Evolutionary conservation across 2,113 vertebrate genomes (phyloP), one percentile per base, ranked within the genome.

Genomic region (Dissostichus mawsoni): DNA sequence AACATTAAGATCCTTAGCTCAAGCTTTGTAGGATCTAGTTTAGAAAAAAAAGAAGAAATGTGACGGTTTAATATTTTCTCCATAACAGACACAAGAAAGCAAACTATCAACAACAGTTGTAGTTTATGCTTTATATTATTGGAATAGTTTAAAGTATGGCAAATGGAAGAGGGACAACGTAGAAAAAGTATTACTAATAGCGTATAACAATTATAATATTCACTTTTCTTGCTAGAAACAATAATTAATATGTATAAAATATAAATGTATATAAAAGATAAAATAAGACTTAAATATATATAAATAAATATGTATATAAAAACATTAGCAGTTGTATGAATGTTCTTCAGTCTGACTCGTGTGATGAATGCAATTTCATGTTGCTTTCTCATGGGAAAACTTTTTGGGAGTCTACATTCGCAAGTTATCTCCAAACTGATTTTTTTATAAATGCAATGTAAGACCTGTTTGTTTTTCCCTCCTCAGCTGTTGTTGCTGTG

Each of bases 401-500:
- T 50, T 50, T 36, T 16, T 61, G 45, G 44, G 14, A 50, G 29
- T 56, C 0, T 29, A 29, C 44, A 29, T n/a, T 62, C 25, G 50
- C 20, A 29, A 1, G 0, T 61, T 51, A 67, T n/a, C 16, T 2
- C 29, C 29, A 29, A 29, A 29, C 29, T 29, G 29, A 29, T 29
- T 29, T 29, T 29, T 29, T 3, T 29, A 29, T 29, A 29, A 29
- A 11, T 64, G 0, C 13, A 11, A 41, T 45, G 1, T 58, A 16
- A 52, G 65, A 58, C 58, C 47, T 16, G 1, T 18, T 44, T 45
- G 41, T 8, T 57, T 25, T n/a, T 72, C 17, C 6, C 23, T 75
- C 74, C 41, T 33, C 81, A 96, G 95, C 94, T 71, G 89, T 90
- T 25, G 82, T 83, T 47, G 80, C 92, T 18, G 78, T 94, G 66